Evolutionary conservation across 2,113 vertebrate species (phyloP).

Genomic region (Leptobrachium leishanense): DNA sequence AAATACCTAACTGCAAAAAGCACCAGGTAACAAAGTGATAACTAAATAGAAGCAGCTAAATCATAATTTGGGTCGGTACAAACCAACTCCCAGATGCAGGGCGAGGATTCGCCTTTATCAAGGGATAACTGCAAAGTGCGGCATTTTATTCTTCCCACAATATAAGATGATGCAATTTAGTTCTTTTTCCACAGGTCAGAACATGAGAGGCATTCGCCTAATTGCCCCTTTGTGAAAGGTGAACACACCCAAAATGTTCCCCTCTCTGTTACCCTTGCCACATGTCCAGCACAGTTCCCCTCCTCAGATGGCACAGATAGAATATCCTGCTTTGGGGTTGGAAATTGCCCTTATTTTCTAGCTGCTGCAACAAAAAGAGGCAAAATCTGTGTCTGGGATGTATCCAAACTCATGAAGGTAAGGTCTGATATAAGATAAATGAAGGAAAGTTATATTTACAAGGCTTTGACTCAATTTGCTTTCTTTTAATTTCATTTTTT

Average conservation of each 20-base stretch:
- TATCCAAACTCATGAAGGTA: slow-evolving; percentile 99
- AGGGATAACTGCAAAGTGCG: too few relatives aligned
- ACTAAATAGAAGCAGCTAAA: too few relatives aligned
- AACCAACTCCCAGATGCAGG: too few relatives aligned
- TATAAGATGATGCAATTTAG: too few relatives aligned
- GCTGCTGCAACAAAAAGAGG: slow-evolving; percentile 95
- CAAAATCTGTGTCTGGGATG: slow-evolving; percentile 97
- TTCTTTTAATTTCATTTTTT: slow-evolving; percentile 44
- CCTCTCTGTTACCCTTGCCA: slow-evolving; percentile 93
- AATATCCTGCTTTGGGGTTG: slow-evolving; percentile 94
- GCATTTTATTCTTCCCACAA: too few relatives aligned
- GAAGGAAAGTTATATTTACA: too few relatives aligned
- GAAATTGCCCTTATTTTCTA: slow-evolving; percentile 95
- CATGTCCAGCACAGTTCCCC: slow-evolving; percentile 94
- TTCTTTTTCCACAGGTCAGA: slow-evolving; percentile 80
- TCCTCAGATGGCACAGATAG: slow-evolving; percentile 89
- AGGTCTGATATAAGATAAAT: not conserved
- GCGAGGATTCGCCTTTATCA: too few relatives aligned
- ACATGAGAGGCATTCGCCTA: slow-evolving; percentile 97
- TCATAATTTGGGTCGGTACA: too few relatives aligned
- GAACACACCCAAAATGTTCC: slow-evolving; percentile 99
- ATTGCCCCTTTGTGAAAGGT: slow-evolving; percentile 97
- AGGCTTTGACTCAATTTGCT: slow-evolving; percentile 1
- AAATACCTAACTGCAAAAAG: too few relatives aligned
- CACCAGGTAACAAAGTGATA: too few relatives aligned